phyloP scores from a whole-genome alignment of 2,888 invertebrate species.

The Drosophila pegasa region DNA sequence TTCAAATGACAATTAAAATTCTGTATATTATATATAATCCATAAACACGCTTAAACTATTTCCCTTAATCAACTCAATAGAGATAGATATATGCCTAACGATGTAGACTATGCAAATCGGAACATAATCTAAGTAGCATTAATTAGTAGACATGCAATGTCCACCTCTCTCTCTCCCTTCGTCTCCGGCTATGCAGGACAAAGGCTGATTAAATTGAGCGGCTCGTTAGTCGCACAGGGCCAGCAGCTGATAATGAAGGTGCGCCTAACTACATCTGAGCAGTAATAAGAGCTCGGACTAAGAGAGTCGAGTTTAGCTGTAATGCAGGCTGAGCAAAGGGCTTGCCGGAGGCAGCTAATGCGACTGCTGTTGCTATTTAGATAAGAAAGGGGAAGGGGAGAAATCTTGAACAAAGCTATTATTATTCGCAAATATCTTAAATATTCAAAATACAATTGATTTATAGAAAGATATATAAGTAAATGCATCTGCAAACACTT shows the following conservation, averaged over 20 bases:
- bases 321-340: slow-evolving; percentile 38
- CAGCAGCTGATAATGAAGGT: slow-evolving; percentile 28
- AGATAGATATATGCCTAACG: too few relatives aligned
- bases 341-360: slow-evolving; percentile 8
- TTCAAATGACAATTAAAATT: too few relatives aligned
- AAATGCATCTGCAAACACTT: background rate
- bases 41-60: background rate
- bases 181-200: slow-evolving; percentile 11
- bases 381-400: too few relatives aligned
- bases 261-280: slow-evolving; percentile 34
- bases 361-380: too few relatives aligned
- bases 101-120: background rate
- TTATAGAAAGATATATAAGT: background rate
- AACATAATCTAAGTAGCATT: background rate
- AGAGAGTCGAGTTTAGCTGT: background rate
- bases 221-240: slow-evolving; percentile 37
- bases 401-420: too few relatives aligned
- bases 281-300: background rate
- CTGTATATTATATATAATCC: background rate
- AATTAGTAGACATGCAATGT: background rate
- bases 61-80: slow-evolving; percentile 5
- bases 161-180: too few relatives aligned
- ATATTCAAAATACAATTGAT: background rate
- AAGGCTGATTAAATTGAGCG: slow-evolving; percentile 54
- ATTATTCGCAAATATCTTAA: too few relatives aligned